Conservation (phyloP, 2,888 invertebrate genomes). For the Eustalomyia histrio region DNA sequence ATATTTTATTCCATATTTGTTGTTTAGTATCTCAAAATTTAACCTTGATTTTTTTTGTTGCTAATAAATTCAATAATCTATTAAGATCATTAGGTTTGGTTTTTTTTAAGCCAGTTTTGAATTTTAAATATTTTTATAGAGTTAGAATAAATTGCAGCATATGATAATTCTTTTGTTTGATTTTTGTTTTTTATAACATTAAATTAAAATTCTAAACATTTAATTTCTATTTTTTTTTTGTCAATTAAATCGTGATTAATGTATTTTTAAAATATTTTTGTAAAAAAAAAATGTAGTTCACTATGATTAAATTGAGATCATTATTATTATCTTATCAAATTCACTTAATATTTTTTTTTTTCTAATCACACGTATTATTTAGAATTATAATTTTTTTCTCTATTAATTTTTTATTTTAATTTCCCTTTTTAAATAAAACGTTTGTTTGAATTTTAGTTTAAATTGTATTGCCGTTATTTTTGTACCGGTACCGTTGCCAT, state of each 20-base stretch:
- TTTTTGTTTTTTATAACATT: slow-evolving; percentile 12
- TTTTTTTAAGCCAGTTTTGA: slow-evolving; percentile 50
- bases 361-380: slow-evolving; percentile 20
- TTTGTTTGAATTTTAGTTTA: slow-evolving; percentile 18
- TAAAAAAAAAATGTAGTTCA: slow-evolving; percentile 23
- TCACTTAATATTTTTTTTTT: slow-evolving; percentile 21
- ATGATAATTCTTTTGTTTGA: slow-evolving; percentile 20
- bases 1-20: slow-evolving; percentile 3
- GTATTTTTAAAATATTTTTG: slow-evolving; percentile 21
- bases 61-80: slow-evolving; percentile 23
- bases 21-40: slow-evolving; percentile 71
- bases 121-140: slow-evolving; percentile 19
- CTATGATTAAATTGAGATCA: slow-evolving; percentile 57
- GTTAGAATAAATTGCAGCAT: neutral
- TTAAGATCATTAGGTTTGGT: slow-evolving; percentile 30
- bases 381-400: neutral
- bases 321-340: slow-evolving; percentile 16
- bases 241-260: slow-evolving; percentile 33
- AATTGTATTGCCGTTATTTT: slow-evolving; percentile 69
- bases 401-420: neutral
- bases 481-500: slow-evolving; percentile 79
- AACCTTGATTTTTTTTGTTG: slow-evolving; percentile 75
- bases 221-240: slow-evolving; percentile 17
- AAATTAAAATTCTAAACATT: slow-evolving; percentile 46
- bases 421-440: slow-evolving; percentile 18